Base-by-base conservation (phyloP, 2,888 invertebrate genomes). In the Tupiocoris notatus region DNA sequence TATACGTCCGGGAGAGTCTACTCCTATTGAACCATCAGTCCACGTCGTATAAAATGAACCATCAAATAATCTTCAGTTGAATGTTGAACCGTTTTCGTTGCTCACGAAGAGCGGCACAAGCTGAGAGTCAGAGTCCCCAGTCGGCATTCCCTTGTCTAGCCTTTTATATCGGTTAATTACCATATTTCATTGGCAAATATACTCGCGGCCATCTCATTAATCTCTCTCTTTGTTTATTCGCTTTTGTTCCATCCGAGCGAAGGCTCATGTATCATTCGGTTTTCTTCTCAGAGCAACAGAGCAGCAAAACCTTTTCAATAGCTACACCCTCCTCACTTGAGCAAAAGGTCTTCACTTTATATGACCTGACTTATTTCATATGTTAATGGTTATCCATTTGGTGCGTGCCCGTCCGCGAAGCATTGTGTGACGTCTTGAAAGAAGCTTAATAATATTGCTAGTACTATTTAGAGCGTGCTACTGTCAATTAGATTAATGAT, bases 101-200 rank as follows among this genome's bases (percentile, higher is more conserved):
- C 39, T 39, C 39, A 39, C 39, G 39, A n/a, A n/a, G n/a, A 39
- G 39, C 39, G 39, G n/a, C n/a, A n/a, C n/a, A 39, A 39, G 39
- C 12, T 39, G 39, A 39, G n/a, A 39, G 39, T 12, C 39, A 12
- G 12, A 12, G 39, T 61, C 61, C 65, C 20, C 16, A 9, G 57
- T 67, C 20, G 67, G 7, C 16, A n/a, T 25, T 25, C 21, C 20
- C 57, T 67, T 22, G 25, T 21, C 62, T 23, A 73, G 12, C 64
- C 73, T 64, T 63, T 57, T 73, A 70, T 77, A 68, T 59, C n/a
- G 70, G 63, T 64, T 77, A 77, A 77, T 77, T 75, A 75, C 77
- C 77, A 77, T 77, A 77, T 77, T 77, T 77, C 77, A 77, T 77
- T 75, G 70, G 71, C 70, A 75, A 68, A 75, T 77, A 77, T 71